A percentile compares a stretch with the other conserved stretches of the same genome.
phyloP scores from a whole-genome alignment of 2,888 invertebrate species.

The Sminthurinus aureus region DNA sequence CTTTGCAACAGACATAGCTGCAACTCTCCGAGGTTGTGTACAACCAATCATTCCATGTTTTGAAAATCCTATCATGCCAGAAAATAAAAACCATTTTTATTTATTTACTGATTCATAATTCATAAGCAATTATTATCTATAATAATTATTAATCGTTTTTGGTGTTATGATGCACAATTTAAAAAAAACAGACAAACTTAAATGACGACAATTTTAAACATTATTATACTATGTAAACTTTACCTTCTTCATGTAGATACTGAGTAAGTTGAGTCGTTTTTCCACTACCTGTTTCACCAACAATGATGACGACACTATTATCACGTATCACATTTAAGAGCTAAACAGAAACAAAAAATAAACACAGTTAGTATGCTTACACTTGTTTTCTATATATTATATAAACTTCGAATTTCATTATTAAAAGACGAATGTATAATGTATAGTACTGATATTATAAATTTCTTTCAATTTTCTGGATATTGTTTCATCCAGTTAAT shows the following conservation, averaged over 20 bases:
- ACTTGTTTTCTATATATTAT: not conserved
- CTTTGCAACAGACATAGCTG: conserved; percentile 99
- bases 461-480: not conserved
- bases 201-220: too few relatives aligned
- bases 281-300: conserved; percentile 93
- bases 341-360: conserved; percentile 60
- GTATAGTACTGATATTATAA: not conserved
- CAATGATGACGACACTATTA: conserved; percentile 94
- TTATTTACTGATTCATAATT: too few relatives aligned
- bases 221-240: too few relatives aligned
- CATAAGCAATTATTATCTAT: too few relatives aligned
- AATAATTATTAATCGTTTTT: too few relatives aligned
- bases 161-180: too few relatives aligned
- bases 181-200: too few relatives aligned
- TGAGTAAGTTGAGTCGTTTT: conserved; percentile 98
- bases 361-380: not conserved
- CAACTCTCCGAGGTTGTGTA: conserved; percentile 96
- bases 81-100: not conserved
- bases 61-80: conserved; percentile 70
- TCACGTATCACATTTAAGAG: conserved; percentile 88
- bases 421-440: not conserved
- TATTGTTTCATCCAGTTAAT: too few relatives aligned
- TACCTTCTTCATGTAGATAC: conserved; percentile 88
- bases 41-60: conserved; percentile 94
- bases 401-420: not conserved